Percentiles rank a stretch among this genome's conserved stretches.
These are phyloP conservation scores for Seladonia tumulorum DNA, from an alignment of 2,888 invertebrate genomes.

Conservation along the genomic window DNA sequence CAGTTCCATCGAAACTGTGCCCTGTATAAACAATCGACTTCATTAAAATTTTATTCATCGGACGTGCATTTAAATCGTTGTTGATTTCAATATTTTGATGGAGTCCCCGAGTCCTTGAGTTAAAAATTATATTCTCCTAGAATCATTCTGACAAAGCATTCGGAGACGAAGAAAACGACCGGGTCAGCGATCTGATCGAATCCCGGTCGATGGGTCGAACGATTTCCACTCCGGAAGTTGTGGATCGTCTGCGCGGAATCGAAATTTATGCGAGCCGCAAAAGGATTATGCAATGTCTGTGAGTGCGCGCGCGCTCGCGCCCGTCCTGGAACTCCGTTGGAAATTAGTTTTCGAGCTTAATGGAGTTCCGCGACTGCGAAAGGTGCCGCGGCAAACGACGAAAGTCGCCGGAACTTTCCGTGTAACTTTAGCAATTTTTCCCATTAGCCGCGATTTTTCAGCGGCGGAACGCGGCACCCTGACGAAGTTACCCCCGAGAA, in stretches of 20 bases:
- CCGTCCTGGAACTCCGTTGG: conserved; percentile 53
- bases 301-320: not conserved
- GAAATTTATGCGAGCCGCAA: conserved; percentile 47
- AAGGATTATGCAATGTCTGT: conserved; percentile 49
- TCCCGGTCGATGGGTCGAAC: not conserved
- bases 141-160: not conserved
- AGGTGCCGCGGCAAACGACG: conserved; percentile 56
- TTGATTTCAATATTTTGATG: too few relatives aligned
- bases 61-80: too few relatives aligned
- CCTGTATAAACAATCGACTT: too few relatives aligned
- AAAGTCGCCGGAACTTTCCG: conserved; percentile 53
- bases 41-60: not conserved
- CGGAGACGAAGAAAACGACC: too few relatives aligned
- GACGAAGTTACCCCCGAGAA: conserved; percentile 39
- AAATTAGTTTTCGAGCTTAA: conserved; percentile 77
- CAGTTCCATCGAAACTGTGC: too few relatives aligned
- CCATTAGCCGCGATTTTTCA: conserved; percentile 73
- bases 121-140: too few relatives aligned
- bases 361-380: conserved; percentile 77
- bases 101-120: too few relatives aligned
- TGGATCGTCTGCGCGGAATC: conserved; percentile 8
- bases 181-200: not conserved
- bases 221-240: not conserved
- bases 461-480: conserved; percentile 30
- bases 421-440: conserved; percentile 71